These are phyloP conservation scores for Myrmecophaga tridactyla DNA, from an alignment of 2,113 vertebrate species.

Conservation along the genomic window DNA sequence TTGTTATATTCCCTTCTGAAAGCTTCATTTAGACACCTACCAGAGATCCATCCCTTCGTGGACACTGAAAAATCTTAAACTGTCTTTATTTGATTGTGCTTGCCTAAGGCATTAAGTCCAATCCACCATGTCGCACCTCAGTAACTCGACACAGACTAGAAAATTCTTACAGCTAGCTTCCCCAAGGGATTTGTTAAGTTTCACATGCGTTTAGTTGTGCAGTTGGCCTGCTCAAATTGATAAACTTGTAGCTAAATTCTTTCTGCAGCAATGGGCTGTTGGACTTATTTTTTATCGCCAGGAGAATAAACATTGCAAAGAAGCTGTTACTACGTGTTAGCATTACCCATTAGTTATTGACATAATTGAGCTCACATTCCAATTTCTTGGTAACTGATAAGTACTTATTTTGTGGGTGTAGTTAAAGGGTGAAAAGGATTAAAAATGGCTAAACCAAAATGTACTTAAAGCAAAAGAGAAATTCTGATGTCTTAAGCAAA, in stretches of 20 bases:
- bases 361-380: slow-evolving; percentile 79
- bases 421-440: slow-evolving; percentile 73
- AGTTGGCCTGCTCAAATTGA: slow-evolving; percentile 91
- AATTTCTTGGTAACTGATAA: slow-evolving; percentile 78
- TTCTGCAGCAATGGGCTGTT: slow-evolving; percentile 74
- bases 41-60: slow-evolving; percentile 85
- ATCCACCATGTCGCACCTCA: slow-evolving; percentile 91
- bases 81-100: slow-evolving; percentile 90
- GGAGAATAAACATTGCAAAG: slow-evolving; percentile 78
- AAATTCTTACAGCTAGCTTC: slow-evolving; percentile 90
- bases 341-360: slow-evolving; percentile 70
- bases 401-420: slow-evolving; percentile 79
- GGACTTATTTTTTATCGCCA: slow-evolving; percentile 76
- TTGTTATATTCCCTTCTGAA: slow-evolving; percentile 82
- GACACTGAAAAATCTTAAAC: slow-evolving; percentile 87
- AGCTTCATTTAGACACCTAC: slow-evolving; percentile 87
- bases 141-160: slow-evolving; percentile 88
- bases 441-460: slow-evolving; percentile 61
- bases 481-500: slow-evolving; percentile 47
- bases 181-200: slow-evolving; percentile 93
- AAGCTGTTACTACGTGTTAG: slow-evolving; percentile 71
- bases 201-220: slow-evolving; percentile 92
- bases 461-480: slow-evolving; percentile 47
- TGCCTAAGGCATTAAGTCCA: slow-evolving; percentile 92
- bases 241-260: slow-evolving; percentile 89